Evolutionary conservation across 2,113 vertebrate genomes (phyloP).

Genomic region (Pithys albifrons): DNA sequence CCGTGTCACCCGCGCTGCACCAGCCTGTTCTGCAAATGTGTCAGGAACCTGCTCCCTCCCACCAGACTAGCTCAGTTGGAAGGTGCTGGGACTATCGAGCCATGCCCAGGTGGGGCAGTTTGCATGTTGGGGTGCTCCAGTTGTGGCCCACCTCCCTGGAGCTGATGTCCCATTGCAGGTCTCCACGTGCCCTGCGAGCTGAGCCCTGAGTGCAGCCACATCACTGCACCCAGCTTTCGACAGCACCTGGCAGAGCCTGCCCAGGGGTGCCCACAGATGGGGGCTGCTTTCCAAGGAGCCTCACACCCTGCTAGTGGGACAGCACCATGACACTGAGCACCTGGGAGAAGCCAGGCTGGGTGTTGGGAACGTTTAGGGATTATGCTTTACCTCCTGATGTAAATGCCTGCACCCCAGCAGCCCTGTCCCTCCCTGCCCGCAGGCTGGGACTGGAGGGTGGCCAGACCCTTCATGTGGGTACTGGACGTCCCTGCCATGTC

Average conservation of each 20-base stretch:
- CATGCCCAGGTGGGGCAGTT: accelerated
- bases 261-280: neutral
- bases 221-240: accelerated
- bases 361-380: accelerated
- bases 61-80: accelerated
- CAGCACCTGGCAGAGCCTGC: neutral
- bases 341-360: neutral
- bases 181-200: accelerated
- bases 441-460: neutral
- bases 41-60: accelerated
- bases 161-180: neutral
- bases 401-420: neutral
- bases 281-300: neutral
- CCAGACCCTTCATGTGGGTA: neutral
- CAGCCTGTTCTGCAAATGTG: neutral
- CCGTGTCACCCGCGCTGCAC: accelerated
- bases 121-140: neutral
- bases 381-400: neutral
- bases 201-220: neutral
- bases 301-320: accelerated
- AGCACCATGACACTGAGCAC: accelerated
- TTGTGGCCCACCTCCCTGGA: accelerated
- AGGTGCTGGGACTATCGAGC: neutral
- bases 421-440: neutral
- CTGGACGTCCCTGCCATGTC: neutral